Base-by-base conservation (phyloP, 2,113 vertebrate species). In the Myrmecobius fasciatus region DNA sequence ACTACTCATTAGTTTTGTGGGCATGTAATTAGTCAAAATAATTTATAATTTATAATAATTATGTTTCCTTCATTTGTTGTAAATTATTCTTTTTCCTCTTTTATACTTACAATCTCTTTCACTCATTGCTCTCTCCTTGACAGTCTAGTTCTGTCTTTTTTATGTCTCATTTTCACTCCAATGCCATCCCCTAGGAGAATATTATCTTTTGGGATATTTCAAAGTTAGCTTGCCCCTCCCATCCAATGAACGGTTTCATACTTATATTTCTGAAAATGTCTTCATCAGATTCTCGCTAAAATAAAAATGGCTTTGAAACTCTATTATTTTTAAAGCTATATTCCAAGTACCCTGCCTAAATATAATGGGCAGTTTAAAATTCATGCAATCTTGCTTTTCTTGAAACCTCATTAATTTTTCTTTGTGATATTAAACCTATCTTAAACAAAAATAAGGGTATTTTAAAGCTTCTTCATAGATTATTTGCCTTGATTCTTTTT, bases 291-390 rank as follows among this genome's bases (percentile, higher is more conserved):
- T 96, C 26, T 36, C 88, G 97, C 8, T 8, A 96, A 96, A 96
- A 95, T 54, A 89, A 22, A 92, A 97, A 95, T 17, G 0, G n/a
- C 95, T 96, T 92, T 98, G 96, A 97, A 97, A 67, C 22, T 93
- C 95, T 54, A 97, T 97, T 97, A 97, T 96, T 97, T 97, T 94
- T 97, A 96, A 93, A 28, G 53, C 89, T 94, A 52, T 49, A 0
- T 26, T 90, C 25, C 88, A 26, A 91, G 6, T 52, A 95, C 52
- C n/a, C 90, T 91, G 8, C 91, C 67, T 97, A 89, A 2, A 0
- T 26, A 8, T 0, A 94, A 46, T 52, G 3, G 14, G 49, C 9
- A 54, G 26, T 4, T 75, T 92, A 17, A 83, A 2, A 0, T 22
- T 0, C 0, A 36, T 8, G 0, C 10, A 93, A n/a, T 47, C 46